These are phyloP conservation scores for Cryptophagus acutangulus DNA, from an alignment of 2,888 invertebrate species.

Conservation along the genomic window DNA sequence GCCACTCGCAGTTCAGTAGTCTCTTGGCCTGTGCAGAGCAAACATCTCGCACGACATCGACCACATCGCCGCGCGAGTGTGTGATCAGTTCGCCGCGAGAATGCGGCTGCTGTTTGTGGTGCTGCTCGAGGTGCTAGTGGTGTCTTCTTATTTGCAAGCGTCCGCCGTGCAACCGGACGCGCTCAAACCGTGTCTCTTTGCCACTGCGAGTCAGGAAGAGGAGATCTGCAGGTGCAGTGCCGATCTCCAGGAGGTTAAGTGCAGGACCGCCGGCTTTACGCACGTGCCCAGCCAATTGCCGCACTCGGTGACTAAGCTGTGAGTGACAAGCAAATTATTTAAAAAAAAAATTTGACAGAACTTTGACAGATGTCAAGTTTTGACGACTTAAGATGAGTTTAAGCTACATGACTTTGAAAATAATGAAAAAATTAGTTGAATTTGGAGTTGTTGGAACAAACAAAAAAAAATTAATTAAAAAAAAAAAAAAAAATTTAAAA, in stretches of 20 bases:
- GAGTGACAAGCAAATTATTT: constrained; percentile 18
- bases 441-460: neutral
- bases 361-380: neutral
- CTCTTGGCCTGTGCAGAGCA: constrained; percentile 21
- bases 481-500: neutral
- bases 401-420: neutral
- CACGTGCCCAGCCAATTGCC: constrained; percentile 32
- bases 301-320: constrained; percentile 32
- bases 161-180: no score
- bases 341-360: neutral
- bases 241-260: constrained; percentile 33
- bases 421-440: neutral
- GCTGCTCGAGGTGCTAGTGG: constrained; percentile 12
- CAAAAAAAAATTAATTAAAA: neutral
- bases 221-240: constrained; percentile 32
- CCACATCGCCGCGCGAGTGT: constrained; percentile 17
- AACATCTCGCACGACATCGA: constrained; percentile 11
- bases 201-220: constrained; percentile 27
- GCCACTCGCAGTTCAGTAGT: constrained; percentile 30
- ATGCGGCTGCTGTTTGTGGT: constrained; percentile 19
- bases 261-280: constrained; percentile 33
- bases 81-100: constrained; percentile 20
- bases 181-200: no score
- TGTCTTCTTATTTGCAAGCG: constrained; percentile 15
- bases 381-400: neutral